Evolutionary conservation across 2,113 vertebrate species (phyloP), one percentile per base, ranked within the genome.

Genomic region (Carassius carassius): DNA sequence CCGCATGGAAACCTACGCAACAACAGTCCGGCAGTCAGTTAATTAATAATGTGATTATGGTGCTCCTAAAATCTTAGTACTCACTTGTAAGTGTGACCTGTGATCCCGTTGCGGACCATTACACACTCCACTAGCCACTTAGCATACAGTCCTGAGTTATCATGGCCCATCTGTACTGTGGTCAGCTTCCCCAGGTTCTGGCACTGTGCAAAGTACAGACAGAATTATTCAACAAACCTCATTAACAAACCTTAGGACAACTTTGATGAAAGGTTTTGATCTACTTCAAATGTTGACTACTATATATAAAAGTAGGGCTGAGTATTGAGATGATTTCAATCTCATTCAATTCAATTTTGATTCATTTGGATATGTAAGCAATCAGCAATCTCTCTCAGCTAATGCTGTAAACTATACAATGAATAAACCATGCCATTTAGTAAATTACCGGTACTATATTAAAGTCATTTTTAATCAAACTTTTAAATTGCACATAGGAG

Each of bases 181-280:
- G 98, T 99, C 91, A 99, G 95, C 86, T 99, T 99, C 35, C 98
- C 98, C 88, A 99, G 93, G 91, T 99, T 99, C 94, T 99, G 98
- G 89, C 96, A 99, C 98, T 99, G 89, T 76, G 88, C 29, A 58
- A 91, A 86, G 41, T 65, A 85, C 56, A 85, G 32, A 84, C 5
- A 62, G 49, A 51, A 32, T 25, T 47, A 70, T 17, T 3, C 23
- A 67, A 29, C 25, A 58, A 58, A 37, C 78, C 32, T 65, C n/a
- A n/a, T n/a, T n/a, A 67, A 29, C 25, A 58, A 58, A 29, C 29
- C 29, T 29, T 29, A 29, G 29, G 29, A 29, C 29, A 29, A 29
- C 29, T 29, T 29, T 29, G 29, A 29, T 29, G 29, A 29, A 29
- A 29, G 29, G 29, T 29, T 29, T 29, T 29, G 29, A 29, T 29